Conservation (phyloP, 2,888 invertebrate genomes). For the Pycnomerus fuliginosus region DNA sequence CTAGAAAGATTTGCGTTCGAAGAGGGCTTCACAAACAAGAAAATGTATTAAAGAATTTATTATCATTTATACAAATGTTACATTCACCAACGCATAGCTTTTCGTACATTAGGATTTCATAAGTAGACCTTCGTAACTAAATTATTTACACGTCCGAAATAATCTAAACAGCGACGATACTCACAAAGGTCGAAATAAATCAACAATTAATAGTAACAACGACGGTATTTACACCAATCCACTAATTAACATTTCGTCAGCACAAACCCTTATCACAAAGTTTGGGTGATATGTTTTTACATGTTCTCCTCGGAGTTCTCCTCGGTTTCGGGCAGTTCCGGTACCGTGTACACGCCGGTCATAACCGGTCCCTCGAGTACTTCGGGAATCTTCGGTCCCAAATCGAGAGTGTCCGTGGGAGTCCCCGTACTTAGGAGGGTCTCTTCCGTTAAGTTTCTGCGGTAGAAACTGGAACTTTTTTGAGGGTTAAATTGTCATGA, state of each 20-base stretch:
- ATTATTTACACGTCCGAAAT: slow-evolving; percentile 12
- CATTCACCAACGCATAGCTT: slow-evolving; percentile 20
- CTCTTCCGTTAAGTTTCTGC: slow-evolving; percentile 61
- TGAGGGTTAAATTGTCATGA: slow-evolving; percentile 73
- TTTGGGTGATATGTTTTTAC: slow-evolving; percentile 35
- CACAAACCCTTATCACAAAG: background rate
- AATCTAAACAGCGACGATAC: slow-evolving; percentile 12
- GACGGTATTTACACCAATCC: background rate
- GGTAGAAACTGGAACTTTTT: slow-evolving; percentile 59
- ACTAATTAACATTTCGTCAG: background rate
- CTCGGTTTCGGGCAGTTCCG: slow-evolving; percentile 59
- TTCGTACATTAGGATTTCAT: slow-evolving; percentile 11
- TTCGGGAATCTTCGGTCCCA: slow-evolving; percentile 45
- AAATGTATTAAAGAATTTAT: slow-evolving; percentile 15
- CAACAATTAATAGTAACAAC: slow-evolving; percentile 6
- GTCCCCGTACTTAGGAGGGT: slow-evolving; percentile 59
- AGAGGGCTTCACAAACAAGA: too few relatives aligned
- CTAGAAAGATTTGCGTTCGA: too few relatives aligned
- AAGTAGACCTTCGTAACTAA: slow-evolving; percentile 10
- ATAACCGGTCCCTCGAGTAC: slow-evolving; percentile 51
- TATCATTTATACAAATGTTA: slow-evolving; percentile 27
- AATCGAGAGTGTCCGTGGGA: slow-evolving; percentile 37
- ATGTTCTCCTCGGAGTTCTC: slow-evolving; percentile 53
- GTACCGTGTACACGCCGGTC: slow-evolving; percentile 59
- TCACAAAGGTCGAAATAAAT: slow-evolving; percentile 4